Percentiles rank a stretch among this genome's conserved stretches.
These are phyloP conservation scores for Chauna torquata DNA, from an alignment of 2,113 vertebrate genomes.

Conservation along the genomic window DNA sequence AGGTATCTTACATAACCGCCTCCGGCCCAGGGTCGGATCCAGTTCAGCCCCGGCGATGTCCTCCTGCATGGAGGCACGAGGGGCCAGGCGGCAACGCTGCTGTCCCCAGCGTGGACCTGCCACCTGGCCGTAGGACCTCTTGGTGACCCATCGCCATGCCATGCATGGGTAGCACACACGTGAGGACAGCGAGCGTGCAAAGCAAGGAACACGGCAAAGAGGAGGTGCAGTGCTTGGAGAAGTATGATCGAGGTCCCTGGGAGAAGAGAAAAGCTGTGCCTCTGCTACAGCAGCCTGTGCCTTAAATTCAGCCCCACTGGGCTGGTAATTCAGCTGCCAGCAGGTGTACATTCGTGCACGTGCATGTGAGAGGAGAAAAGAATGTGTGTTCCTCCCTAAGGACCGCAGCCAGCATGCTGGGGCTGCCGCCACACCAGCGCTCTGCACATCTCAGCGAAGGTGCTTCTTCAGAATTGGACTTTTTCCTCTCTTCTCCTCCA, in stretches of 20 bases:
- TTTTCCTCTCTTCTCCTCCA: neutral
- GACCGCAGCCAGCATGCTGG: neutral
- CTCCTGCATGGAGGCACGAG: neutral
- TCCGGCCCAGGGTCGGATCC: neutral
- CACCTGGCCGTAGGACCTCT: fast-evolving
- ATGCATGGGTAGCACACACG: fast-evolving
- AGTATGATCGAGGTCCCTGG: neutral
- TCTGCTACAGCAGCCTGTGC: neutral
- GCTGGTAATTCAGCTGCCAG: neutral
- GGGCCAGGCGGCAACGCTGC: neutral
- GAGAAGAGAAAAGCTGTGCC: neutral
- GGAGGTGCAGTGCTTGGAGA: neutral
- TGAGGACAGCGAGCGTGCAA: fast-evolving
- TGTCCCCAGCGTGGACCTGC: neutral
- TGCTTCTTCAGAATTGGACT: neutral
- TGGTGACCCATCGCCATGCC: neutral
- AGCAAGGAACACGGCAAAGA: fast-evolving
- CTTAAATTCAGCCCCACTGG: neutral
- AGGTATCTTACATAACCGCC: slow-evolving; percentile 64
- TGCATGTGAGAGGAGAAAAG: neutral
- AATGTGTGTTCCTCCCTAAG: neutral
- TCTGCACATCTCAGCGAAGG: neutral
- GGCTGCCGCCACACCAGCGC: fast-evolving
- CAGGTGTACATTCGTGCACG: neutral
- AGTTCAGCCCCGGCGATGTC: neutral